Conservation (phyloP, 2,113 vertebrate species). For the Tautogolabrus adspersus region DNA sequence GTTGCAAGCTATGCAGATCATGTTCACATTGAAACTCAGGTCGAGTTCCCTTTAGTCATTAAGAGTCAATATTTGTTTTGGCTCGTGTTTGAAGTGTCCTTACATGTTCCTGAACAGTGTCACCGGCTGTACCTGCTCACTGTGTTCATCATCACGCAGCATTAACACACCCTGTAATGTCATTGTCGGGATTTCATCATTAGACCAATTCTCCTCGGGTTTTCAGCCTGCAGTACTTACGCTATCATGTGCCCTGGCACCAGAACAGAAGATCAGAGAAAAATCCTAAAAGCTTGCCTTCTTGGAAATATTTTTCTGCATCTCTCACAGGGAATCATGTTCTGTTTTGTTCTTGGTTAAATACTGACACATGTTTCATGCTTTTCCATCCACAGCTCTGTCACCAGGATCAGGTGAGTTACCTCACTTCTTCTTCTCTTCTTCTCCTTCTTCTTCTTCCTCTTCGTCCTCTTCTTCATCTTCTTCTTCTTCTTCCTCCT, state of each 20-base stretch:
- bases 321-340: not conserved
- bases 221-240: not conserved
- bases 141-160: not conserved
- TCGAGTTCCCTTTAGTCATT: not conserved
- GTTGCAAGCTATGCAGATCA: no score
- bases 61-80: not conserved
- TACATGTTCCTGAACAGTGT: not conserved
- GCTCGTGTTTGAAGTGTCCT: not conserved
- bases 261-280: conserved; percentile 3
- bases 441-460: not conserved
- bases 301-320: conserved; percentile 22
- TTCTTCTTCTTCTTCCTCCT: not conserved
- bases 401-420: conserved; percentile 92
- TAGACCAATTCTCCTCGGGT: not conserved
- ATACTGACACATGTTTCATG: conserved; percentile 43
- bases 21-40: not conserved
- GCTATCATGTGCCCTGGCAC: conserved; percentile 7
- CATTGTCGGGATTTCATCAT: not conserved
- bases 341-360: conserved; percentile 25
- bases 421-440: not conserved
- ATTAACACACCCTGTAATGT: not conserved
- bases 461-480: not conserved
- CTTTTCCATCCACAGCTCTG: conserved; percentile 82
- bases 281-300: not conserved
- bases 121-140: not conserved